Evolutionary conservation across 2,888 invertebrate genomes (phyloP).

Genomic region (Brenthis ino): DNA sequence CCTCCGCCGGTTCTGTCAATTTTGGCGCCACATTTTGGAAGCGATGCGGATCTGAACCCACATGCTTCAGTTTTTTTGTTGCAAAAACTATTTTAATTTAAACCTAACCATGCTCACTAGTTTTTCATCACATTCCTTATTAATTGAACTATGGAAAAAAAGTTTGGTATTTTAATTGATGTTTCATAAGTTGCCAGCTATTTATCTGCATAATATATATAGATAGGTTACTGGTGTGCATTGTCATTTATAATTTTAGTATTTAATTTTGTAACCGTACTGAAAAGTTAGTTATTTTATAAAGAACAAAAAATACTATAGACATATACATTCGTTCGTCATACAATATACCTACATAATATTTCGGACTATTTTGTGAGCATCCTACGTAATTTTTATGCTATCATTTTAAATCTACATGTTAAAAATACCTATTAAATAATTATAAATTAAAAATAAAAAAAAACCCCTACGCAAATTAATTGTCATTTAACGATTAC

Average conservation of each 20-base stretch:
- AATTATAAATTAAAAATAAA: too few species aligned
- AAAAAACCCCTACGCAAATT: too few species aligned
- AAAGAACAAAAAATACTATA: too few species aligned
- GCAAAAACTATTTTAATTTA: slow-evolving; percentile 40
- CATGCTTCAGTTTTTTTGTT: slow-evolving; percentile 39
- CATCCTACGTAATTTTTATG: too few species aligned
- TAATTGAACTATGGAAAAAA: slow-evolving; percentile 29
- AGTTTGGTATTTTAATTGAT: slow-evolving; percentile 39
- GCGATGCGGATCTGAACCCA: slow-evolving; percentile 52
- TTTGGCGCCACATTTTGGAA: slow-evolving; percentile 64
- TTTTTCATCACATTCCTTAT: slow-evolving; percentile 40
- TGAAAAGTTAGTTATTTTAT: too few species aligned
- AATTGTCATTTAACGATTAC: too few species aligned
- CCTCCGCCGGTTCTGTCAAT: slow-evolving; percentile 52
- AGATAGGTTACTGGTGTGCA: background rate
- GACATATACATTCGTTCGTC: too few species aligned
- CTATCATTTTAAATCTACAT: too few species aligned
- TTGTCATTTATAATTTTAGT: background rate
- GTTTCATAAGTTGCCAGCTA: slow-evolving; percentile 3
- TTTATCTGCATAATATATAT: background rate
- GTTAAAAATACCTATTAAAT: too few species aligned
- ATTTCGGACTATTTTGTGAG: too few species aligned
- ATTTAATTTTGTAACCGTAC: too few species aligned
- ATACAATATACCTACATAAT: too few species aligned
- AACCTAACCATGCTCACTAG: slow-evolving; percentile 36